Conservation (phyloP, 2,888 invertebrate genomes). For the Phalera bucephala region DNA sequence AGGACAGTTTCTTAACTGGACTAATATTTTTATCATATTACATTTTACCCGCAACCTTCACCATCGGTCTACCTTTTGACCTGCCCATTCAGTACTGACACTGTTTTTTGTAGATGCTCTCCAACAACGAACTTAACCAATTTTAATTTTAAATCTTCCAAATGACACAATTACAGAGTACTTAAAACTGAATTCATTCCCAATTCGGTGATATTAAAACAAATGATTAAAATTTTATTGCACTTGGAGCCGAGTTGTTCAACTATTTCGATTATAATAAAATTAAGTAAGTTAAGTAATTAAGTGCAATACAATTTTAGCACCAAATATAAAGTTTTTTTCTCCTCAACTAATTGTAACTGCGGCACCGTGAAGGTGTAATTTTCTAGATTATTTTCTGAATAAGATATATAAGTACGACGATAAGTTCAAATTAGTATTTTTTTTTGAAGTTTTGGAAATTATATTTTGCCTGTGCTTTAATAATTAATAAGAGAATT, state of each 20-base stretch:
- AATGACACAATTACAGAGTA: constrained; percentile 18
- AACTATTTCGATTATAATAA: neutral
- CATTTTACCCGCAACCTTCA: too few species aligned
- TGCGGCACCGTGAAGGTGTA: neutral
- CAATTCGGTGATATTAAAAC: constrained; percentile 27
- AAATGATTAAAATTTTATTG: constrained; percentile 23
- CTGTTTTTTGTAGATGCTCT: too few species aligned
- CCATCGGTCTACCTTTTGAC: too few species aligned
- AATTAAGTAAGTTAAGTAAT: neutral
- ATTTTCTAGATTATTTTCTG: neutral
- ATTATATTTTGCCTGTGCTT: too few species aligned
- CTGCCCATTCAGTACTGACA: too few species aligned
- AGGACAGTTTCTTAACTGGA: too few species aligned
- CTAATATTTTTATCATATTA: too few species aligned
- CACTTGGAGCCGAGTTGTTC: constrained; percentile 10
- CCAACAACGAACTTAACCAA: constrained; percentile 25
- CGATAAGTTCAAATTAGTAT: too few species aligned
- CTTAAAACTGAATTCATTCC: constrained; percentile 24
- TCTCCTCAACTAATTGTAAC: neutral
- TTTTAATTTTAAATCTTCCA: constrained; percentile 29
- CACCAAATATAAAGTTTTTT: neutral
- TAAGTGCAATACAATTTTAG: neutral
- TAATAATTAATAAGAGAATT: too few species aligned
- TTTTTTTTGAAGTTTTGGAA: too few species aligned
- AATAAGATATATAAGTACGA: too few species aligned